Conservation (phyloP, 2,113 vertebrate species). For the Calypte anna region DNA sequence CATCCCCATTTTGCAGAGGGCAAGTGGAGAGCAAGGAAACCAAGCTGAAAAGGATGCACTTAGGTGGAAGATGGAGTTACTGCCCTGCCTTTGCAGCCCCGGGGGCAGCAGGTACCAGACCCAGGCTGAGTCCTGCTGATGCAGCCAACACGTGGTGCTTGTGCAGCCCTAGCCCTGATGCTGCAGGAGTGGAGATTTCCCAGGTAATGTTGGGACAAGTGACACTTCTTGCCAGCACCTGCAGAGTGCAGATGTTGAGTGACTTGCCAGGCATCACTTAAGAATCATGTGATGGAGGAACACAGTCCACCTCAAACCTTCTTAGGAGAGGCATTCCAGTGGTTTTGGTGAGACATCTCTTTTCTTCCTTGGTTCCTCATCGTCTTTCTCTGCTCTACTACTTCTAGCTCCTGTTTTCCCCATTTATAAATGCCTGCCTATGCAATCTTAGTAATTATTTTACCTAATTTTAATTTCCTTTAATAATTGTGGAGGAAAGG, state of each 20-base stretch:
- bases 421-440: background rate
- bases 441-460: background rate
- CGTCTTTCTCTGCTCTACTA: background rate
- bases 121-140: background rate
- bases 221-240: background rate
- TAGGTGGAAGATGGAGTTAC: background rate
- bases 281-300: background rate
- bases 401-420: background rate
- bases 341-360: background rate
- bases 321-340: background rate
- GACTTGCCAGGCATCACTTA: background rate
- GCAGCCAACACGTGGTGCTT: rapidly evolving
- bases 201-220: background rate
- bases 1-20: background rate
- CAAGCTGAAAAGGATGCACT: background rate
- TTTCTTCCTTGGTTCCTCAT: background rate
- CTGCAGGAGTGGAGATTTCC: background rate
- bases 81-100: background rate
- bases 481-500: background rate
- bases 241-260: background rate
- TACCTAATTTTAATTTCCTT: background rate
- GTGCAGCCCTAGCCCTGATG: background rate
- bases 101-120: background rate
- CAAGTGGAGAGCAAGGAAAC: background rate
- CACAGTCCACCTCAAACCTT: background rate